Evolutionary conservation across 2,113 vertebrate genomes (phyloP), one percentile per base, ranked within the genome.

Genomic region (Nothocercus julius): DNA sequence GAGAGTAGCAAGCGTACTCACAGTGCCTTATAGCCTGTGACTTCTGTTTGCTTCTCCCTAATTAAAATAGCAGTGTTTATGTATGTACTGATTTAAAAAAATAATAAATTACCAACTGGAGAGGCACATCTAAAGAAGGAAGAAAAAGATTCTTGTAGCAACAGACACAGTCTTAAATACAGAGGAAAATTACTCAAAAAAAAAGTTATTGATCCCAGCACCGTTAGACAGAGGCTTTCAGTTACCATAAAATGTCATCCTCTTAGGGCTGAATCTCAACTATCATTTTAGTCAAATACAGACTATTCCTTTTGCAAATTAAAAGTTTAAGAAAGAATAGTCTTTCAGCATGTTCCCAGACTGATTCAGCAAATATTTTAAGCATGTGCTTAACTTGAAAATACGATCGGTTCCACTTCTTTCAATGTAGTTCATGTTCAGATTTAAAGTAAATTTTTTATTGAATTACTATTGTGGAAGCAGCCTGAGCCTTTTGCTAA

Each of bases 11-110:
- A 93, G 96, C 95, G 49, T 92, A 95, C 95, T 97, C 42, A 9
- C 95, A 96, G 94, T 95, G 97, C 96, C 96, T 98, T 95, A 95
- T 91, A 97, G 97, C 96, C 95, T 97, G 94, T 97, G 97, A 93
- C 96, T 98, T 97, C 97, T 97, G 96, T 98, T 98, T 98, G 97
- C 97, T 97, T 98, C 97, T 97, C 87, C 47, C 97, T 98, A 98
- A 98, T 98, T 98, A 98, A 98, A 98, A 98, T 95, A 97, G 95
- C 97, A 95, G 97, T 96, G 96, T 96, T 98, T 95, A 92, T 96
- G 92, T 97, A 95, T 90, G 85, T 86, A 92, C 86, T 84, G 90
- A 93, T 97, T 96, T 86, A 91, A 97, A 97, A 95, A 97, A 98
- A 98, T 96, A 95, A 93, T 96, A 97, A 98, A 98, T 97, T 96